phyloP scores from a whole-genome alignment of 1,140 invertebrate genomes.

The Nephotettix cincticeps region DNA sequence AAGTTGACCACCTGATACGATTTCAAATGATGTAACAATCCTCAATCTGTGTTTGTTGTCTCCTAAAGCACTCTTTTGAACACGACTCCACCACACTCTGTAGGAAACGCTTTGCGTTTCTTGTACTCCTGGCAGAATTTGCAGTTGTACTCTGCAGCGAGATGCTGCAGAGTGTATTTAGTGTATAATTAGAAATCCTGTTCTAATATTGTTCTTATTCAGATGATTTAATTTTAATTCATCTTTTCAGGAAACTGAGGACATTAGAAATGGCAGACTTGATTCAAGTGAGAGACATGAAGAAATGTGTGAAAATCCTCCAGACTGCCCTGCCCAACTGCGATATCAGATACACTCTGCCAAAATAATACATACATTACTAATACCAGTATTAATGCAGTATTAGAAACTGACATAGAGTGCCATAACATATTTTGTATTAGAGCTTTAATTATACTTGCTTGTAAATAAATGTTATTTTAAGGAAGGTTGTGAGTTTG shows the following conservation, averaged over 20 bases:
- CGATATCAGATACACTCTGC: neutral
- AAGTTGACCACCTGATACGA: too few species aligned
- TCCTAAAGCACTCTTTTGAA: neutral
- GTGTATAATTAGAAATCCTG: too few species aligned
- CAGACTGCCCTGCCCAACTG: slow-evolving; percentile 7
- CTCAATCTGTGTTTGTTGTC: too few species aligned
- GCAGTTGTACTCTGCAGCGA: neutral
- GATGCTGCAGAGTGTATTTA: neutral
- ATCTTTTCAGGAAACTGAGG: slow-evolving; percentile 17
- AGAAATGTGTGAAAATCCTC: neutral
- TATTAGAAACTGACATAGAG: too few species aligned
- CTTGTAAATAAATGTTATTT: too few species aligned
- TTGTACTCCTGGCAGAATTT: neutral
- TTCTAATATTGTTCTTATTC: too few species aligned
- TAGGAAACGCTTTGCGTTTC: neutral
- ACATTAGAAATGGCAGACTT: slow-evolving; percentile 18
- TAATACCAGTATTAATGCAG: too few species aligned
- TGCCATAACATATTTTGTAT: too few species aligned
- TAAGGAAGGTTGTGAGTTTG: too few species aligned
- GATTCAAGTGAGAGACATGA: neutral
- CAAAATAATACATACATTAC: neutral
- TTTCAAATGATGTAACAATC: too few species aligned
- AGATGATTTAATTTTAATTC: too few species aligned
- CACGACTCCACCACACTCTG: neutral
- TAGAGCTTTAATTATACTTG: too few species aligned